phyloP scores from a whole-genome alignment of 2,113 vertebrate genomes.

The Salvelinus sp. region DNA sequence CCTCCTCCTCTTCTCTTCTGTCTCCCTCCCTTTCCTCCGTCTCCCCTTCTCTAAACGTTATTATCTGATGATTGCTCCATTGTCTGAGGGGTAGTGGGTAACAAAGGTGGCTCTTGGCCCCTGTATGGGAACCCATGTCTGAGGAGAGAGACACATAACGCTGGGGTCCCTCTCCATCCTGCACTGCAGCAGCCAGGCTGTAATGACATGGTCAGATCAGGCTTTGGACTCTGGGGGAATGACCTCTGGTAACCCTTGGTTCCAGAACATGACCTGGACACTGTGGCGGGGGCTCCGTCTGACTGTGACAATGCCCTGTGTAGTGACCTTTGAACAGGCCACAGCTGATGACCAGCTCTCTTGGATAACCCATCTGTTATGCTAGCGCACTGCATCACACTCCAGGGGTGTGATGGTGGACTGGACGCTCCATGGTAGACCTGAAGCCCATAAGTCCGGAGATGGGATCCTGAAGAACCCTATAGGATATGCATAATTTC shows the following conservation, averaged over 20 bases:
- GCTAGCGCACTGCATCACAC: background rate
- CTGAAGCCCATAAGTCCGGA: no score
- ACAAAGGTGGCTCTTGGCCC: conserved; percentile 57
- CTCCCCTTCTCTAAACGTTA: conserved; percentile 12
- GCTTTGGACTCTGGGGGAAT: conserved; percentile 54
- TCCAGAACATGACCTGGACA: conserved; percentile 68
- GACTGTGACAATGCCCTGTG: conserved; percentile 51
- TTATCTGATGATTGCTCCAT: conserved; percentile 38
- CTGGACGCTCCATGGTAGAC: no score
- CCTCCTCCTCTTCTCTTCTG: conserved; percentile 8
- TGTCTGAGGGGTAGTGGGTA: conserved; percentile 46
- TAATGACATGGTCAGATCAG: conserved; percentile 70
- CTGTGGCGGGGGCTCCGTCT: conserved; percentile 51
- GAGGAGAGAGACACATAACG: conserved; percentile 31
- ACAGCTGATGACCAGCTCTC: conserved; percentile 50
- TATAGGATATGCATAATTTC: conserved; percentile 26
- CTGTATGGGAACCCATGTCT: conserved; percentile 43
- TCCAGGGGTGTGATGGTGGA: no score
- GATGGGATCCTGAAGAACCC: no score
- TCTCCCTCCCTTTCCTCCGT: background rate
- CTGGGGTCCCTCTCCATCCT: conserved; percentile 42
- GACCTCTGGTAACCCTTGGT: conserved; percentile 67
- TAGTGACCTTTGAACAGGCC: conserved; percentile 57
- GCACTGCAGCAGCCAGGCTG: conserved; percentile 53
- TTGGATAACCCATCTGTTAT: background rate